These are phyloP conservation scores for Catonia carolina DNA, from an alignment of 2,888 invertebrate species.

Conservation along the genomic window DNA sequence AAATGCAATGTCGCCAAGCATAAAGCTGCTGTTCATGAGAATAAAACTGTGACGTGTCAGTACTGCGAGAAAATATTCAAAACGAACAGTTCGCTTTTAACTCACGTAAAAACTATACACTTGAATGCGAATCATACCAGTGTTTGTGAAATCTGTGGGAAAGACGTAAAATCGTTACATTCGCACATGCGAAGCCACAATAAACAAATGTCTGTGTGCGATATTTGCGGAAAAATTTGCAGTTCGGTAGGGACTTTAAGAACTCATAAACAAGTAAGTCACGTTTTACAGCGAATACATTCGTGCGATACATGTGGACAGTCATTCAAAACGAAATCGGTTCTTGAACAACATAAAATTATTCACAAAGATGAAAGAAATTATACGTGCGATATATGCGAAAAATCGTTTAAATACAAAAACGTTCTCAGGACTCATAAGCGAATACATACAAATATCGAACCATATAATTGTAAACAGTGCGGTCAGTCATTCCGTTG, in stretches of 20 bases:
- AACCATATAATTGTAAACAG: no score
- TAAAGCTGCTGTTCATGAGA: no score
- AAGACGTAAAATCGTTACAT: no score
- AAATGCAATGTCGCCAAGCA: no score
- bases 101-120: no score
- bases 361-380: neutral
- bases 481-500: no score
- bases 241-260: neutral
- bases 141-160: no score
- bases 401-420: neutral
- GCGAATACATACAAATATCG: neutral
- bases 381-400: neutral
- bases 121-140: no score
- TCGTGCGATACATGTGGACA: neutral
- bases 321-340: neutral
- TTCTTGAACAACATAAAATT: neutral
- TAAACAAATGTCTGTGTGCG: neutral
- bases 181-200: neutral
- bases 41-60: no score
- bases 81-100: no score
- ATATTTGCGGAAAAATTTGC: slow-evolving; percentile 6
- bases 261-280: neutral
- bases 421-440: neutral
- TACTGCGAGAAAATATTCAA: no score
- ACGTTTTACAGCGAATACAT: neutral